Base-by-base conservation (phyloP, 2,888 invertebrate species). In the Aleiodes leptofemur region DNA sequence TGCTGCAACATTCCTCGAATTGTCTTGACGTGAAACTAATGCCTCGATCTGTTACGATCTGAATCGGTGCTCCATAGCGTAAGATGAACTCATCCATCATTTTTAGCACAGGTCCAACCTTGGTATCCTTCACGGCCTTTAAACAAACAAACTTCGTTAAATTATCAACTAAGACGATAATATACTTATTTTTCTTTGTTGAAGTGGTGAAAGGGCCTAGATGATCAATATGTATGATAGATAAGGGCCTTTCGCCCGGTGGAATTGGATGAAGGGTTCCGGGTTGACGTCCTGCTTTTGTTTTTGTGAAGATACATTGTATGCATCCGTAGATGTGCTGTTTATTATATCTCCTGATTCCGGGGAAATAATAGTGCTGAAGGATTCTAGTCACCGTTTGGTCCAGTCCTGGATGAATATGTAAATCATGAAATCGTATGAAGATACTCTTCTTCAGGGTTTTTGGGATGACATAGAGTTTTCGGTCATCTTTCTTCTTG, bases 211-310 rank as follows among this genome's bases (percentile, higher is more conserved):
- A 90, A 6, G 89, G 89, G 1, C 90, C 89, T 4, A 90, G 72
- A 77, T 90, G 90, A 78, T 90, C 90, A 0, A 90, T 69, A 76
- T 90, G 89, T 14, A 90, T 48, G 0, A 87, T 89, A 69, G 90
- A 84, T 53, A 91, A 88, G 0, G 90, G 90, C 9, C 82, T 80
- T 0, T 81, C 74, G 7, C 84, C 80, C 73, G 90, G 90, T n/a
- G 84, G 83, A 31, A 90, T 90, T 0, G 89, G 86, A 69, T 90
- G 84, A 13, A 90, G 76, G 16, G 80, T 78, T 8, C 89, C 89
- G 75, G 84, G 81, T 79, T 80, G 13, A 83, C 84, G n/a, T 34
- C 16, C 13, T 66, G 50, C n/a, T 50, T 51, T 77, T 90, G 90
- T 56, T 78, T 71, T 71, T 86, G 87, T 3, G 89, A 72, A 75